A percentile compares a stretch with the other conserved stretches of the same genome.
Evolutionary conservation across 2,888 invertebrate genomes (phyloP).

Genomic region (Hirudinaria manillensis): DNA sequence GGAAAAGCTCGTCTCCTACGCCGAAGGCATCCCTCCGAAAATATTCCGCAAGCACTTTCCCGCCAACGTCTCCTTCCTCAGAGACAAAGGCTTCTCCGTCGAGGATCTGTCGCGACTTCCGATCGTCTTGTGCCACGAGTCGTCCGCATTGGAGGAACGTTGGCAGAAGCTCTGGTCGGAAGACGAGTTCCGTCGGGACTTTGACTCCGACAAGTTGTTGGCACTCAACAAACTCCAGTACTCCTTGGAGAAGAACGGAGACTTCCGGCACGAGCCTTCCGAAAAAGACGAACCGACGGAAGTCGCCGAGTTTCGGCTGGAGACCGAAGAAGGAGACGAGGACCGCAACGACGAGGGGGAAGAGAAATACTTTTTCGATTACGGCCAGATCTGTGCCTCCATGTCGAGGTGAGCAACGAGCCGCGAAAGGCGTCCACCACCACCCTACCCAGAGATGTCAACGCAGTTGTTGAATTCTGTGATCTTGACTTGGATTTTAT

Average conservation of each 20-base stretch:
- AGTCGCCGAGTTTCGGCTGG: not conserved
- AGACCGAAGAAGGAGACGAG: not conserved
- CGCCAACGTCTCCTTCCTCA: not conserved
- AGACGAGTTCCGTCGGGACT: not conserved
- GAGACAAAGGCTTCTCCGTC: not conserved
- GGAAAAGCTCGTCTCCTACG: not conserved
- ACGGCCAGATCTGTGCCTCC: no score
- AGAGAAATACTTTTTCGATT: no score
- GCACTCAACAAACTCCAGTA: conserved; percentile 19
- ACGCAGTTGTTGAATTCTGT: no score
- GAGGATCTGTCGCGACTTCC: conserved; percentile 3
- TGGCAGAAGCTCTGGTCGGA: conserved; percentile 7
- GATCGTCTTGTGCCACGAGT: conserved; percentile 15
- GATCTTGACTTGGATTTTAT: no score
- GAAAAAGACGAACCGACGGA: not conserved
- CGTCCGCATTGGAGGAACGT: not conserved
- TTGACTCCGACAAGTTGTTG: not conserved
- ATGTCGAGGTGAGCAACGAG: no score
- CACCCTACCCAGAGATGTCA: no score
- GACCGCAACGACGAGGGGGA: no score
- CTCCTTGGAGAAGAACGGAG: not conserved
- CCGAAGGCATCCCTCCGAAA: not conserved
- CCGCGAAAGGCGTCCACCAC: no score
- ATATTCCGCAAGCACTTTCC: not conserved
- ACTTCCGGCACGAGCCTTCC: not conserved